Conservation (phyloP, 2,888 invertebrate species). For the Cerceris ruficornis region DNA sequence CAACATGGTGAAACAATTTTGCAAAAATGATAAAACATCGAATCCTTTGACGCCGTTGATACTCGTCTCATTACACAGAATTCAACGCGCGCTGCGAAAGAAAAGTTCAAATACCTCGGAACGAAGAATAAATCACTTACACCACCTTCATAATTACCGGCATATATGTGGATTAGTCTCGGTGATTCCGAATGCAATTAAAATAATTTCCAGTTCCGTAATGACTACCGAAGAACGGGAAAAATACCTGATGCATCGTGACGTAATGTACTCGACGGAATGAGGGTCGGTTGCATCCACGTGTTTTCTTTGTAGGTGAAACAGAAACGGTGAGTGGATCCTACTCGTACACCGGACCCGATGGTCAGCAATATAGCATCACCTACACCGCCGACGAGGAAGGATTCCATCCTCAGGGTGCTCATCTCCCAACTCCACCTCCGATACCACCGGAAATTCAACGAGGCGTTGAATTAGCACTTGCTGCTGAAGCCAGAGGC, state of each 20-base stretch:
- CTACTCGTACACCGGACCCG: slow-evolving; percentile 76
- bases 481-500: slow-evolving; percentile 77
- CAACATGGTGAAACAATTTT: no score
- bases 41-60: no score
- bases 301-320: slow-evolving; percentile 64
- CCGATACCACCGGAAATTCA: slow-evolving; percentile 78
- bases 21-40: no score
- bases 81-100: no score
- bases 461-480: slow-evolving; percentile 74
- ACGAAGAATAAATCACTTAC: no score
- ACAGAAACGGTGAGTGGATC: slow-evolving; percentile 75
- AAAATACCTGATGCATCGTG: slow-evolving; percentile 23
- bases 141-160: no score
- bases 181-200: slow-evolving; percentile 5
- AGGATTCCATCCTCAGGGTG: slow-evolving; percentile 76
- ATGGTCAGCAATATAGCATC: slow-evolving; percentile 74
- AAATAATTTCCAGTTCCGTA: slow-evolving; percentile 30
- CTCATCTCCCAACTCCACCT: slow-evolving; percentile 77
- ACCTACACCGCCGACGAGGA: slow-evolving; percentile 76
- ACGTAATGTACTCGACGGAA: slow-evolving; percentile 8
- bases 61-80: no score
- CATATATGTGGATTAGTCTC: no score
- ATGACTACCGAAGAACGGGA: slow-evolving; percentile 31
- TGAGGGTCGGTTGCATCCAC: slow-evolving; percentile 18
- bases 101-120: no score